Percentiles rank a stretch among this genome's conserved stretches.
Evolutionary conservation across 2,113 vertebrate species (phyloP).

Genomic region (Sardina pilchardus): DNA sequence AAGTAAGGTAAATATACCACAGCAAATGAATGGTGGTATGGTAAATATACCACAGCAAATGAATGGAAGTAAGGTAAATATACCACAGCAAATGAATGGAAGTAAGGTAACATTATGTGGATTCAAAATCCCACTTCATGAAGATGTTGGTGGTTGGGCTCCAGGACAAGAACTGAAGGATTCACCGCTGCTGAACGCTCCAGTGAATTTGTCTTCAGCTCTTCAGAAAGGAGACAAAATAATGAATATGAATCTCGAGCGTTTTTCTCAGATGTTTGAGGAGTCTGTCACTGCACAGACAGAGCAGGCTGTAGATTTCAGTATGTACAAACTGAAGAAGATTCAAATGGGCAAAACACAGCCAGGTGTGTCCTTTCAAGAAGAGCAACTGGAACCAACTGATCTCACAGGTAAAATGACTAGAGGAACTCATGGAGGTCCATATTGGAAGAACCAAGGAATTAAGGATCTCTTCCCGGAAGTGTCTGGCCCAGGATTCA

Average conservation of each 20-base stretch:
- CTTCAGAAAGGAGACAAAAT: conserved; percentile 81
- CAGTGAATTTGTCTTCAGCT: conserved; percentile 83
- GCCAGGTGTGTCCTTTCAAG: conserved; percentile 56
- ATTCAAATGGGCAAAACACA: conserved; percentile 74
- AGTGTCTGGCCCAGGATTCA: background rate
- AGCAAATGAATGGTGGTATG: conserved; percentile 72
- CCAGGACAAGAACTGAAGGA: conserved; percentile 68
- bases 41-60: conserved; percentile 59
- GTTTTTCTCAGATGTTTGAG: conserved; percentile 87
- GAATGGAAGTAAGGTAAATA: conserved; percentile 61
- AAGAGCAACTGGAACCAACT: conserved; percentile 64
- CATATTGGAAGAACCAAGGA: conserved; percentile 69
- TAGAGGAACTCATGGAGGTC: conserved; percentile 59
- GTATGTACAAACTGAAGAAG: conserved; percentile 80
- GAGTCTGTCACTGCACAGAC: conserved; percentile 78
- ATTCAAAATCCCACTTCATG: conserved; percentile 83
- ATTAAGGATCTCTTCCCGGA: conserved; percentile 47
- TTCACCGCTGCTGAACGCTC: conserved; percentile 63
- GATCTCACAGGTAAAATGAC: conserved; percentile 74
- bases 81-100: conserved; percentile 65
- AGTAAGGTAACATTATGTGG: conserved; percentile 81
- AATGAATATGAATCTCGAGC: conserved; percentile 87
- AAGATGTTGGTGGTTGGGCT: conserved; percentile 74
- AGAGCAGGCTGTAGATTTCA: conserved; percentile 86
- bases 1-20: conserved; percentile 65